Base-by-base conservation (phyloP, 2,888 invertebrate species). In the Drosophila koepferae region DNA sequence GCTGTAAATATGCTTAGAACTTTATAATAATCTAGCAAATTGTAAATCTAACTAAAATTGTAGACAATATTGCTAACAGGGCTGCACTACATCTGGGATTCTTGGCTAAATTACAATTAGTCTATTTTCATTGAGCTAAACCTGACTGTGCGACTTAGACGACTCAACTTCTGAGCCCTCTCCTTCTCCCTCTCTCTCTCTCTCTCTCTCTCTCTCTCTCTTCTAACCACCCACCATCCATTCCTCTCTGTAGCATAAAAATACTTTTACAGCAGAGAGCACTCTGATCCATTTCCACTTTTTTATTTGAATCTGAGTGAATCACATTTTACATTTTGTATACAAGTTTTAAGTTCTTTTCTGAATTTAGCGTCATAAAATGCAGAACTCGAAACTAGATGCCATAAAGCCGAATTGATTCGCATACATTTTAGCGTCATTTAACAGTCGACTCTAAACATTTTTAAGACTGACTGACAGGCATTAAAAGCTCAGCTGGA, bases 341-440 rank as follows among this genome's bases (percentile, higher is more conserved):
- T 14, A 51, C 51, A 51, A 51, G 12, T 34, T 34, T 51, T 51
- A 54, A 38, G 53, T 41, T 41, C 55, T 16, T 12, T 41, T 31
- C 12, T 20, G 55, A 23, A 41, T 41, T 7, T 1, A 18, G 40
- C n/a, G 12, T 18, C 55, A 18, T 55, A 55, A 55, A 55, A 41
- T 16, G 55, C n/a, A 41, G 41, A 40, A 18, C 2, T 28, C 28
- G 41, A 40, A 41, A 41, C 28, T 41, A 55, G 55, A 40, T 41
- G 41, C 55, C 40, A 55, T 55, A 55, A 55, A 55, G 28, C 8
- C 2, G 16, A 55, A 55, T 41, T 18, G 40, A 41, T 55, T 55
- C 55, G 55, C 40, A 55, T 55, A 55, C 55, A 41, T 55, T 55
- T 55, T 55, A 55, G 41, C 40, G 6, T 40, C 40, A 55, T 40